These are phyloP conservation scores for Mormyrus iriodes DNA, from an alignment of 2,113 vertebrate genomes.

Conservation along the genomic window DNA sequence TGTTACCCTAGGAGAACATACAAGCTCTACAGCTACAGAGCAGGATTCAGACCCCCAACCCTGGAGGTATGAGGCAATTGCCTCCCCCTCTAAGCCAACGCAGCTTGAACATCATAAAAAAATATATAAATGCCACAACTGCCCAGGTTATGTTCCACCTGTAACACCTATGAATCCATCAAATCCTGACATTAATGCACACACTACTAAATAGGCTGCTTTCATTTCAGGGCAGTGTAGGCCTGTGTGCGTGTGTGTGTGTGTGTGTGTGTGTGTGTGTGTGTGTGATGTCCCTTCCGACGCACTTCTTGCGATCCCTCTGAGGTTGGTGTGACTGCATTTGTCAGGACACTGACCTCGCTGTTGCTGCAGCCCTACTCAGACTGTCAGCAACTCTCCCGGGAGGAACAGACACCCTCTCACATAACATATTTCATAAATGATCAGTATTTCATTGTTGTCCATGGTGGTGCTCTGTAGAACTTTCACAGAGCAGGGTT, in stretches of 20 bases:
- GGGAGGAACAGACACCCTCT: neutral
- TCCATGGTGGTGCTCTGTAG: neutral
- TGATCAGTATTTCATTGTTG: constrained; percentile 8
- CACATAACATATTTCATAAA: neutral
- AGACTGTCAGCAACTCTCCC: neutral
- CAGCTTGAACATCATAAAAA: too few species aligned
- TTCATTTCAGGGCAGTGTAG: neutral
- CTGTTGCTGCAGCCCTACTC: neutral
- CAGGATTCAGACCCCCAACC: too few species aligned
- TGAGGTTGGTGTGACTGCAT: neutral
- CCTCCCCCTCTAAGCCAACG: neutral
- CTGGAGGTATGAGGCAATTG: neutral
- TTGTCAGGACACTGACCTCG: neutral
- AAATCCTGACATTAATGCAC: neutral
- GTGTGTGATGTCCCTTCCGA: neutral
- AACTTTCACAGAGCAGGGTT: neutral
- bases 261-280: neutral
- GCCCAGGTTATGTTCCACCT: neutral
- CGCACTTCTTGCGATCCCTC: neutral
- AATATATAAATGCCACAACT: neutral
- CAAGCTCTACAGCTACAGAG: neutral
- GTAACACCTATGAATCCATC: neutral
- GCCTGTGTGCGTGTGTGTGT: neutral
- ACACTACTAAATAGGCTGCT: neutral
- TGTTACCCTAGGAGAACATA: neutral